Conservation (phyloP, 2,113 vertebrate genomes). For the Myrmecobius fasciatus region DNA sequence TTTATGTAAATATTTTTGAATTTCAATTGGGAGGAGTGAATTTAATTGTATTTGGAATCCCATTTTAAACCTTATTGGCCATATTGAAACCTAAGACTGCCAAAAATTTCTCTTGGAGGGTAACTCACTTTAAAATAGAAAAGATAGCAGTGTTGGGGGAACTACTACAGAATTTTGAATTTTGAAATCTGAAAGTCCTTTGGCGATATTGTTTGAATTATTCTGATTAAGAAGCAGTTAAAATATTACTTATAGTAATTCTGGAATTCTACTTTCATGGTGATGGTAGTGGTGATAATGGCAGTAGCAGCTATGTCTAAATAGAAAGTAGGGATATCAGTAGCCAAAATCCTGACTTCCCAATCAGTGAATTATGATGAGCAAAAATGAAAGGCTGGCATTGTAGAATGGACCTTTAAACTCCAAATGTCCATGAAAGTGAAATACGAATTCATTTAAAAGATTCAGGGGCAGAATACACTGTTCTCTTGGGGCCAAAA, state of each 20-base stretch:
- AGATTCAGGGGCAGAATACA: not conserved
- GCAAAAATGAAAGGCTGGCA: not conserved
- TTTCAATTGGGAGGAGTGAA: not conserved
- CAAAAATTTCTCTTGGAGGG: not conserved
- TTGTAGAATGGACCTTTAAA: not conserved
- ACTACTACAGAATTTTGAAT: not conserved
- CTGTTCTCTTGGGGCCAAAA: not conserved
- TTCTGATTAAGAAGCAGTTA: not conserved
- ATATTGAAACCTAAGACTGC: not conserved
- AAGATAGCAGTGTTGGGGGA: not conserved
- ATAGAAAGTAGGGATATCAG: not conserved
- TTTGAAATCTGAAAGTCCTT: not conserved
- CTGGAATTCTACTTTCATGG: not conserved
- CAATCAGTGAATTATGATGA: not conserved
- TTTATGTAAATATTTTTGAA: not conserved
- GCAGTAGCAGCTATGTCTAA: not conserved
- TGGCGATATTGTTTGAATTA: not conserved
- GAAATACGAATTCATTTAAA: not conserved
- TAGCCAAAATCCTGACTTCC: not conserved
- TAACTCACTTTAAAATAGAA: not conserved
- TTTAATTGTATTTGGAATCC: not conserved
- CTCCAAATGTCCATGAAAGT: not conserved
- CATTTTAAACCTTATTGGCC: not conserved
- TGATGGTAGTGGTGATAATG: too few relatives aligned
- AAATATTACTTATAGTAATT: not conserved